These are phyloP conservation scores for Adelphocoris suturalis DNA, from an alignment of 2,888 invertebrate genomes.

Conservation along the genomic window DNA sequence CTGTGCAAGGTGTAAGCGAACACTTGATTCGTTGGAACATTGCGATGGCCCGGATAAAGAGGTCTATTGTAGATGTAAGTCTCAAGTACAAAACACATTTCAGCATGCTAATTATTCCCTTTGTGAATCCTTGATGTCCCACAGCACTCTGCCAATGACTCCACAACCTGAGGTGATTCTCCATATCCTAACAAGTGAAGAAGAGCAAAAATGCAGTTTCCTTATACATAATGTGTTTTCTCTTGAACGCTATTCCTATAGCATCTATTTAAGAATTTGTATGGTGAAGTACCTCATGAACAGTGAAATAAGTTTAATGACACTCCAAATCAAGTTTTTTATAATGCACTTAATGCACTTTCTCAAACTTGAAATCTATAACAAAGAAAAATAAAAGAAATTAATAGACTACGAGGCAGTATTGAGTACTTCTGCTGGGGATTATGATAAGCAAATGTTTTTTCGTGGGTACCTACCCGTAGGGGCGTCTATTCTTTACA, in stretches of 20 bases:
- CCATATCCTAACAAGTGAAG: background rate
- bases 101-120: conserved; percentile 30
- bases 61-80: conserved; percentile 94
- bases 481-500: background rate
- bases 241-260: no score
- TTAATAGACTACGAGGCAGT: background rate
- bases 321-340: no score
- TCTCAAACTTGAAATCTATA: no score
- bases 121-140: background rate
- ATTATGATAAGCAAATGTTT: background rate
- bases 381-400: background rate
- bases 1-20: conserved; percentile 90
- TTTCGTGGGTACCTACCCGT: no score
- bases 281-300: no score
- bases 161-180: conserved; percentile 51
- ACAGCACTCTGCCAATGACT: conserved; percentile 62
- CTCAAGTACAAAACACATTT: conserved; percentile 22
- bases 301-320: no score
- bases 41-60: conserved; percentile 95
- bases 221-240: no score
- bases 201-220: background rate
- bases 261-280: no score
- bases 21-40: conserved; percentile 92
- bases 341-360: no score
- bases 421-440: background rate